Conservation (phyloP, 2,113 vertebrate species). For the Megaceryle torquata region DNA sequence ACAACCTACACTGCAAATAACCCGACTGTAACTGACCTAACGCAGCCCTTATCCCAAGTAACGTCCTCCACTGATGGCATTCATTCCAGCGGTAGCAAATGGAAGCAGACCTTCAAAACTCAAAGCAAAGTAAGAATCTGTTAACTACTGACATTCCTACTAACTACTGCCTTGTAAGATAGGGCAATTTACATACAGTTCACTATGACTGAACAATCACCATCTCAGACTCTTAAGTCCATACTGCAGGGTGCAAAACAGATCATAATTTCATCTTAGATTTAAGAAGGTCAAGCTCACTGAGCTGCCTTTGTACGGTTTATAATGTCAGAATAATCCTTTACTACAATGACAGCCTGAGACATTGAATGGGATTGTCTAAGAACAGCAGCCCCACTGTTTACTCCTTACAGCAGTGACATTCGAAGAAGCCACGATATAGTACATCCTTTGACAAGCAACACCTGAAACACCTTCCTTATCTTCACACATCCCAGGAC, state of each 20-base stretch:
- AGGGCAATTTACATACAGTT: background rate
- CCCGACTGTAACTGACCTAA: background rate
- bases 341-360: background rate
- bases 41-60: background rate
- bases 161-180: background rate
- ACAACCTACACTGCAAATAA: background rate
- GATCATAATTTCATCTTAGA: background rate
- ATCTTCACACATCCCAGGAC: background rate
- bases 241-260: background rate
- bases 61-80: background rate
- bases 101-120: background rate
- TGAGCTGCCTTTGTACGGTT: background rate
- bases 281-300: background rate
- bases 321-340: background rate
- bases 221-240: background rate
- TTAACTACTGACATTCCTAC: background rate
- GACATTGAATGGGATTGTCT: background rate
- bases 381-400: background rate
- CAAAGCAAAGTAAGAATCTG: background rate
- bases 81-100: background rate
- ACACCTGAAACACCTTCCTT: background rate
- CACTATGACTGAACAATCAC: background rate
- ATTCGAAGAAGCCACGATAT: background rate
- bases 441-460: background rate
- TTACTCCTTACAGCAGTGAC: background rate